A percentile compares a stretch with the other conserved stretches of the same genome.
phyloP scores from a whole-genome alignment of 2,888 invertebrate genomes.

The Halictus ligatus region DNA sequence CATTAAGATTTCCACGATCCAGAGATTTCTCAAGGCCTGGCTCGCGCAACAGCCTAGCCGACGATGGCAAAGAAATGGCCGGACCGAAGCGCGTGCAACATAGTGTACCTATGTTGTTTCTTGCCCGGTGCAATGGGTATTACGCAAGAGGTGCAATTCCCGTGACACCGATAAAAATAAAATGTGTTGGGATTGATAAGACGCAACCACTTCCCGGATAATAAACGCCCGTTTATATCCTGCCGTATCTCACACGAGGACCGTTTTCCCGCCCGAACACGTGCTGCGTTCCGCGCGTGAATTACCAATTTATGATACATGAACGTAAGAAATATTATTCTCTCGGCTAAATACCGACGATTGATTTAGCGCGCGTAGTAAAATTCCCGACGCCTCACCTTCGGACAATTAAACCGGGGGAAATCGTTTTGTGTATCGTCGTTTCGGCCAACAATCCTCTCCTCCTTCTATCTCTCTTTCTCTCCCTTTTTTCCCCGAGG shows the following conservation, averaged over 20 bases:
- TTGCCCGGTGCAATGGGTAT: slow-evolving; percentile 10
- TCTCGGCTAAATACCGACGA: slow-evolving; percentile 9
- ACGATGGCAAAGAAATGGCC: background rate
- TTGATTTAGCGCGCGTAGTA: slow-evolving; percentile 25
- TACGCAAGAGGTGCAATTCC: slow-evolving; percentile 45
- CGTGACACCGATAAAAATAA: slow-evolving; percentile 51
- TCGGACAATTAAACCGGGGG: slow-evolving; percentile 13
- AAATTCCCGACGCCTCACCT: slow-evolving; percentile 4
- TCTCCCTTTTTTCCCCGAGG: slow-evolving; percentile 14
- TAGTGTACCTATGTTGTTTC: slow-evolving; percentile 3
- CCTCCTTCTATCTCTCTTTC: slow-evolving; percentile 5
- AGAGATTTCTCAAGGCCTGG: no score
- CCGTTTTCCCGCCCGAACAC: slow-evolving; percentile 25
- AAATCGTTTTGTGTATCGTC: slow-evolving; percentile 29
- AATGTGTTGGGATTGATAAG: slow-evolving; percentile 69
- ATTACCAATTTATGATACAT: slow-evolving; percentile 57
- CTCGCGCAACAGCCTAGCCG: no score
- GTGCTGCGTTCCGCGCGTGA: background rate
- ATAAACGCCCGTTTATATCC: slow-evolving; percentile 57
- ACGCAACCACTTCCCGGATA: slow-evolving; percentile 63
- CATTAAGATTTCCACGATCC: background rate
- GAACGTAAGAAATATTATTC: slow-evolving; percentile 37
- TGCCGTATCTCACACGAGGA: slow-evolving; percentile 42
- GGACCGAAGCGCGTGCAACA: background rate
- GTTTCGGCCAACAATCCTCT: slow-evolving; percentile 11